Evolutionary conservation across 2,888 invertebrate species (phyloP), one percentile per base, ranked within the genome.

Genomic region (Arctia plantaginis): DNA sequence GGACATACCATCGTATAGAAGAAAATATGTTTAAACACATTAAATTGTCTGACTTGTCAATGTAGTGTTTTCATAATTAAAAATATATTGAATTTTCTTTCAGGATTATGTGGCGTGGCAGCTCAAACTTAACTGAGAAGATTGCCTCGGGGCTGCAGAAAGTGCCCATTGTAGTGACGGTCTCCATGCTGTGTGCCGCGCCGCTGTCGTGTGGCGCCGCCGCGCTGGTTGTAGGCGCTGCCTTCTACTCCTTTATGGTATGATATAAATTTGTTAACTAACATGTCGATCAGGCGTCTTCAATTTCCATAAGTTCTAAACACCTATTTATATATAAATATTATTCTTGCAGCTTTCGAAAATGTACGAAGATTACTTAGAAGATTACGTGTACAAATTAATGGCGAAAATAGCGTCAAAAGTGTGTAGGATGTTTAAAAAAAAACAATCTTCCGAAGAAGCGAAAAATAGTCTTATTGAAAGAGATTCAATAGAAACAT

Each of bases 321-420:
- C 35, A 35, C 35, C 6, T 35, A 35, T 35, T 6, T 33, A 68
- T 8, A 6, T 23, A 51, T n/a, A 23, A 13, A 47, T 51, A 51
- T 3, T 69, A 78, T 73, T 86, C 71, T 90, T 96, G 44, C 92
- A 97, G 97, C 90, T 98, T 23, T 97, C 97, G 10, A 97, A 97
- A 93, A 97, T 97, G 96, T 98, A 97, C 69, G 97, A 98, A 92
- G 97, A 97, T 86, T 97, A 97, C 87, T 92, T 98, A 69, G 97
- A 98, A 90, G 97, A 97, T 85, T 93, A 96, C 77, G 90, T 96
- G 15, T 95, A 96, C 84, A 94, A 91, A 84, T 83, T 95, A 65
- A 90, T 96, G 84, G 92, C 96, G 0, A 95, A 93, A 88, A 76
- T 94, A 30, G 93, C 89, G 1, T 90, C 93, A 7, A 90, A 78